phyloP scores from a whole-genome alignment of 2,797 vertebrate species.

The Lacerta bilineata region DNA sequence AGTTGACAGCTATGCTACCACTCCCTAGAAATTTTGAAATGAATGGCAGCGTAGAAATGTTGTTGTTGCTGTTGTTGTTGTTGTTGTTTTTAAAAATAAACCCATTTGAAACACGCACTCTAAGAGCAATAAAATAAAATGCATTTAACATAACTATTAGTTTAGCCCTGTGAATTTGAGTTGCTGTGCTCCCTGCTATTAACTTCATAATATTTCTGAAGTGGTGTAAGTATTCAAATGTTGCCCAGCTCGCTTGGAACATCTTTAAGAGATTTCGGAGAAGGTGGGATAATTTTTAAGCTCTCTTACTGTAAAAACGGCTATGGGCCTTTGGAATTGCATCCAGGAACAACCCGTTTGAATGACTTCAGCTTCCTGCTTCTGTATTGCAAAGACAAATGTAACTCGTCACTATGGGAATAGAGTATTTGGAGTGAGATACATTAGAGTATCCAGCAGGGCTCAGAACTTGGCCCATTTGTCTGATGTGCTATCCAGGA shows the following conservation, averaged over 20 bases:
- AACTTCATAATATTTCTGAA: not conserved
- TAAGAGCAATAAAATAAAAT: too few relatives aligned
- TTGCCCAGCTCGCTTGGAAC: not conserved
- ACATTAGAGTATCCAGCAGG: not conserved
- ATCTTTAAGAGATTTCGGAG: not conserved
- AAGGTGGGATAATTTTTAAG: not conserved
- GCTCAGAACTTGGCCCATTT: not conserved
- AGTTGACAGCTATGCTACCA: too few relatives aligned
- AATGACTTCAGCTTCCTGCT: not conserved
- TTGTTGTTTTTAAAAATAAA: too few relatives aligned
- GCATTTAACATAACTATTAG: not conserved
- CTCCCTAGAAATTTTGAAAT: too few relatives aligned
- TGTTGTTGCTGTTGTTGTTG: too few relatives aligned
- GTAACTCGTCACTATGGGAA: not conserved
- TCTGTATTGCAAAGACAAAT: not conserved
- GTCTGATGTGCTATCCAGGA: too few relatives aligned
- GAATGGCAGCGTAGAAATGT: too few relatives aligned
- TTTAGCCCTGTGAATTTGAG: not conserved
- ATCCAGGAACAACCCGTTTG: not conserved
- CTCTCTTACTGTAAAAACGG: slow-evolving; percentile 11
- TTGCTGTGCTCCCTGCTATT: not conserved
- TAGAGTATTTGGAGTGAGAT: not conserved
- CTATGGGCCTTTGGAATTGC: not conserved
- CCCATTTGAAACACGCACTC: too few relatives aligned
- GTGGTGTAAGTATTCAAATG: not conserved